Conservation (phyloP, 2,888 invertebrate species). For the Agonopterix arenella region DNA sequence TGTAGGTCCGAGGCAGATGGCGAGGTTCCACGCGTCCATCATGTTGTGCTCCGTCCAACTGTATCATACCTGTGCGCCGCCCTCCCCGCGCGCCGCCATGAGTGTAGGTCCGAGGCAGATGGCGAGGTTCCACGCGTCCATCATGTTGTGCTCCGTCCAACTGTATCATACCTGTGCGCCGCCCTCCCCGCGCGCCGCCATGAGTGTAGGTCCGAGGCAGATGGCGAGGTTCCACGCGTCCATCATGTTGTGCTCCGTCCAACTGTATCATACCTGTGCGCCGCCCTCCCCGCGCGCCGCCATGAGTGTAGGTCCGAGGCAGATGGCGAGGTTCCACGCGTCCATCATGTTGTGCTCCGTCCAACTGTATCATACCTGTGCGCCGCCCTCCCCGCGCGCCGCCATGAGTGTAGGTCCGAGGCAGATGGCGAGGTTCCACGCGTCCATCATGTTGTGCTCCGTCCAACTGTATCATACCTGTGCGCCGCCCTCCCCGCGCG, state of each 20-base stretch:
- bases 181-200: constrained; percentile 96
- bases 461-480: constrained; percentile 79
- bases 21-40: no score
- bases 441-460: constrained; percentile 98
- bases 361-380: constrained; percentile 73
- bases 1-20: no score
- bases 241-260: constrained; percentile 98
- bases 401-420: constrained; percentile 97
- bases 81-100: no score
- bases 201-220: constrained; percentile 97
- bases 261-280: constrained; percentile 63
- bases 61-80: constrained; percentile 62
- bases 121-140: no score
- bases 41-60: no score
- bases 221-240: constrained; percentile 98
- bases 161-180: constrained; percentile 51
- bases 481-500: constrained; percentile 91
- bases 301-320: constrained; percentile 97
- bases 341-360: constrained; percentile 99
- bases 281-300: constrained; percentile 96
- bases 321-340: constrained; percentile 98
- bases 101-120: no score
- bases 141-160: no score
- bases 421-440: constrained; percentile 98
- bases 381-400: constrained; percentile 92